A percentile compares a stretch with the other conserved stretches of the same genome.
These are phyloP conservation scores for Prochilodus magdalenae DNA, from an alignment of 2,113 vertebrate genomes.

Conservation along the genomic window DNA sequence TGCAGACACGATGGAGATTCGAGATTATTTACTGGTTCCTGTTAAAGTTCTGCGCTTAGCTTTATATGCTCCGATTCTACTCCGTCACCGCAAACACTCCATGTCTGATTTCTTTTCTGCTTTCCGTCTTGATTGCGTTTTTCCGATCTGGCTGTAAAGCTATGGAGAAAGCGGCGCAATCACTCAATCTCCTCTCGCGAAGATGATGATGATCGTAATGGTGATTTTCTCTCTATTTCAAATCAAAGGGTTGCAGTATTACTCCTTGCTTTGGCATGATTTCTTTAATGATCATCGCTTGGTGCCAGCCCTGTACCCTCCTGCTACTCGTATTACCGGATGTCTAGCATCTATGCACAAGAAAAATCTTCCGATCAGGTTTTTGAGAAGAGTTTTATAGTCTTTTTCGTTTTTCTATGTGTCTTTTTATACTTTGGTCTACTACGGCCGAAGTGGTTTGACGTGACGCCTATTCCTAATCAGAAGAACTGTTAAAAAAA, in stretches of 20 bases:
- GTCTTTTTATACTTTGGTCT: conserved; percentile 16
- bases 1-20: no score
- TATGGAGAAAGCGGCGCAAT: neutral
- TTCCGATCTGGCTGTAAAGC: neutral
- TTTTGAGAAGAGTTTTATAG: conserved; percentile 38
- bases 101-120: neutral
- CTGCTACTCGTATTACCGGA: conserved; percentile 43
- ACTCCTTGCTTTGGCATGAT: conserved; percentile 58
- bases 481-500: neutral
- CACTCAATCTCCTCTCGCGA: conserved; percentile 48
- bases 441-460: neutral
- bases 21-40: no score
- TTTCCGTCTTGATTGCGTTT: neutral
- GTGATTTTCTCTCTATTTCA: conserved; percentile 52
- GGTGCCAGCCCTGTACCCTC: conserved; percentile 23
- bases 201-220: no score
- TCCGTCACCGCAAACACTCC: no score
- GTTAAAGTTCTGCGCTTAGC: no score
- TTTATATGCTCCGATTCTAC: no score
- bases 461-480: neutral
- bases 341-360: conserved; percentile 67
- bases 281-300: conserved; percentile 60
- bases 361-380: conserved; percentile 54
- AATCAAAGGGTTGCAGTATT: conserved; percentile 55
- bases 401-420: conserved; percentile 26